Evolutionary conservation across 1,140 invertebrate species (phyloP), one percentile per base, ranked within the genome.

Genomic region (Rhysida immarginata): DNA sequence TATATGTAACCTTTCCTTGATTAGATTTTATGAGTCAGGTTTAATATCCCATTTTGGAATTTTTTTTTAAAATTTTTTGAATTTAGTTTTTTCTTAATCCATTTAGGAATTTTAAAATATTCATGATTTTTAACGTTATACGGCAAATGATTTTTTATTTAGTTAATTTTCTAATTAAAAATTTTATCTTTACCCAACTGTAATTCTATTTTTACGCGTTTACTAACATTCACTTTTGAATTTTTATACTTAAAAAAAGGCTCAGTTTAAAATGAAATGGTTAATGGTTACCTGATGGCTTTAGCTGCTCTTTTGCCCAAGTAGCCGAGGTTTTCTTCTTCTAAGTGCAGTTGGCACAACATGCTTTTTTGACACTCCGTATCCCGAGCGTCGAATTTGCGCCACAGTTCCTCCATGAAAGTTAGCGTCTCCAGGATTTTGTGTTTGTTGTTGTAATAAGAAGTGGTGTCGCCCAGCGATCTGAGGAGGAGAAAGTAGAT

Each of bases 321-420:
- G n/a, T 49, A 27, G 2, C 64, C 64, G 20, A 64, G 59, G 44
- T 58, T 54, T 1, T 56, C 53, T 21, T 62, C 59, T 53, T 65
- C 61, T 52, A 62, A 60, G 43, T 63, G 61, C 42, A 65, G 51
- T 55, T 65, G 60, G 43, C 64, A 65, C 49, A 65, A 54, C 8
- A 65, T 52, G 2, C 59, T 57, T 54, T 64, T 62, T 58, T 64
- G 64, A 59, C 64, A 65, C 20, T 62, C 62, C 16, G 61, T 41
- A 24, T 62, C 60, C 44, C 59, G 54, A 21, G 61, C 57, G 56
- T 65, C 64, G 54, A 64, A 65, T 41, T 65, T 64, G 23, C 62
- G 58, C 61, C 62, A 65, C 50, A 64, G 55, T 25, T 51, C 49
- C 8, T 51, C 49, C 24, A 51, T 26, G 26, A 51, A 26, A n/a